Conservation (phyloP, 2,888 invertebrate genomes). For the Platerodrilus igneus region DNA sequence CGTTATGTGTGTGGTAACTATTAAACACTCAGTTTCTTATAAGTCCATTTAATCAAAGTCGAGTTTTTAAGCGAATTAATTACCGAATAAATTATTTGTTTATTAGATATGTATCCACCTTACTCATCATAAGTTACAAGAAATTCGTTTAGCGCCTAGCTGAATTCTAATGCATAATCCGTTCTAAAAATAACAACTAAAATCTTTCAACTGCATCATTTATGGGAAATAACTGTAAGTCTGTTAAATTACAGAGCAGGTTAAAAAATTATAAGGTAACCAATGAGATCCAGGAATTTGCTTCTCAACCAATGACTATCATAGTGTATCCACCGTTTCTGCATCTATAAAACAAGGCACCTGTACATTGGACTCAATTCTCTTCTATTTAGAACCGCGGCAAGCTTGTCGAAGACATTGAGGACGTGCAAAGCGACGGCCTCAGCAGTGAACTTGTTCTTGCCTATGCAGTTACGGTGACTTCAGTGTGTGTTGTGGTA, state of each 20-base stretch:
- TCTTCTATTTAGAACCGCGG: constrained; percentile 36
- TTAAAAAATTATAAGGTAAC: constrained; percentile 35
- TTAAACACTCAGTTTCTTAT: no score
- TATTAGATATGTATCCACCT: no score
- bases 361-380: constrained; percentile 44
- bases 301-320: constrained; percentile 41
- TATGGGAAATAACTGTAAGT: constrained; percentile 37
- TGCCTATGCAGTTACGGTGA: constrained; percentile 31
- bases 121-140: no score
- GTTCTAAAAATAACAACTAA: constrained; percentile 16
- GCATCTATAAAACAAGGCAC: constrained; percentile 44
- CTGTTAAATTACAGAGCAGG: constrained; percentile 34
- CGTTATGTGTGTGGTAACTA: no score
- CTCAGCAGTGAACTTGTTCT: constrained; percentile 34
- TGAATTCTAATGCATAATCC: no score
- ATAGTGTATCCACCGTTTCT: constrained; percentile 36
- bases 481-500: constrained; percentile 35
- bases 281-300: constrained; percentile 38
- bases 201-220: constrained; percentile 28
- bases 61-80: no score
- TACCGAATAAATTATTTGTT: no score
- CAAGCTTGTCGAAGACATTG: constrained; percentile 30
- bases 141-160: no score
- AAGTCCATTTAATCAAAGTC: no score
- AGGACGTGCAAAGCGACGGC: constrained; percentile 25